A percentile compares a stretch with the other conserved stretches of the same genome.
Evolutionary conservation across 2,797 vertebrate genomes (phyloP).

Genomic region (Melopsittacus undulatus): DNA sequence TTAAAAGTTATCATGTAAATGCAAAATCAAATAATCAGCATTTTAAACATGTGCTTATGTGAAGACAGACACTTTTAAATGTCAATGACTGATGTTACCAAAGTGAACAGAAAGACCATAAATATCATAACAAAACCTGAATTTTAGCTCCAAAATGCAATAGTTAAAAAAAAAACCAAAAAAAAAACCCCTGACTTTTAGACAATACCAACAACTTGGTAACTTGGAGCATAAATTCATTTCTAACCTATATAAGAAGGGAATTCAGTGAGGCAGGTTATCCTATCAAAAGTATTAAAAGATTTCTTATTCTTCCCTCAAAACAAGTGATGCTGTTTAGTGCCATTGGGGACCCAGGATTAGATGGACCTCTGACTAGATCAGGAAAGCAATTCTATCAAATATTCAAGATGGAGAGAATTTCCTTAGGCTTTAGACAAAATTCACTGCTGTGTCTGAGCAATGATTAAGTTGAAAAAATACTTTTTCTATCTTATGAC

Average conservation of each 20-base stretch:
- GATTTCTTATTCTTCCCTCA: background rate
- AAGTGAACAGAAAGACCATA: background rate
- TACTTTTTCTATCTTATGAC: background rate
- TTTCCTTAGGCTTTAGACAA: background rate
- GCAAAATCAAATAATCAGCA: background rate
- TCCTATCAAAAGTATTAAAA: background rate
- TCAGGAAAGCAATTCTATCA: background rate
- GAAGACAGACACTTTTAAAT: background rate
- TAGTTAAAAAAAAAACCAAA: background rate
- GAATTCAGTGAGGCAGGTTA: background rate
- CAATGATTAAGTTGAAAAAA: background rate
- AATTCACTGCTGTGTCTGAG: background rate
- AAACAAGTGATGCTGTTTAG: background rate
- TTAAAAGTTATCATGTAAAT: background rate
- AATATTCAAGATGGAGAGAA: background rate
- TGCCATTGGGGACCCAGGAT: background rate
- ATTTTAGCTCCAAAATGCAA: background rate
- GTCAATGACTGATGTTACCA: background rate
- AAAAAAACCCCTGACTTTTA: background rate
- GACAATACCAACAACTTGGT: background rate
- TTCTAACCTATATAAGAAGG: background rate
- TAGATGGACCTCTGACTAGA: background rate
- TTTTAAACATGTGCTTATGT: background rate
- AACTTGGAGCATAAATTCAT: background rate
- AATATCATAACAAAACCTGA: background rate